Conservation (phyloP, 2,113 vertebrate genomes). For the Capreolus pygargus region DNA sequence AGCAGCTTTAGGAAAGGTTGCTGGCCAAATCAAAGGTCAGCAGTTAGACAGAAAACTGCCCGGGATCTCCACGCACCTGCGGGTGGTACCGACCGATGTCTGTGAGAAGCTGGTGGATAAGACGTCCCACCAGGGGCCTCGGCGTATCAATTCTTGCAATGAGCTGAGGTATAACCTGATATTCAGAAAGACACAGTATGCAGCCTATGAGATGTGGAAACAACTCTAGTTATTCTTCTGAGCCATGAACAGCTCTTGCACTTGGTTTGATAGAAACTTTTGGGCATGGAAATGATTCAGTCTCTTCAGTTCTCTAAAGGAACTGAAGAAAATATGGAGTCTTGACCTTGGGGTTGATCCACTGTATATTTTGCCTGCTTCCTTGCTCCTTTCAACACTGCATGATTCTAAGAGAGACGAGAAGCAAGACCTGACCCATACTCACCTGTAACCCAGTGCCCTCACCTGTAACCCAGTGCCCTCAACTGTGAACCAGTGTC, state of each 20-base stretch:
- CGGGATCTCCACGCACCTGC: conserved; percentile 82
- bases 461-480: conserved; percentile 86
- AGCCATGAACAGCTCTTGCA: background rate
- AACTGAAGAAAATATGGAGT: background rate
- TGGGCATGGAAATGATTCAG: background rate
- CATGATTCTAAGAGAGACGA: background rate
- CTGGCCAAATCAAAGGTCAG: background rate
- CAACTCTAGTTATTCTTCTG: background rate
- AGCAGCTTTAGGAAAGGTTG: background rate
- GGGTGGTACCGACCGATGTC: conserved; percentile 98
- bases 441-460: conserved; percentile 79
- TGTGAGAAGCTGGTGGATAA: conserved; percentile 97
- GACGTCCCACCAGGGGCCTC: conserved; percentile 93
- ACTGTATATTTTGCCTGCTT: accelerated
- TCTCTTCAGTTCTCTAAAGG: background rate
- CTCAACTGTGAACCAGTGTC: conserved; percentile 86
- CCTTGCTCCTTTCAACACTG: background rate
- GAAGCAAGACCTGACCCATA: background rate
- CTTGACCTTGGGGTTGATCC: background rate
- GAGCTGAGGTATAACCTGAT: conserved; percentile 96
- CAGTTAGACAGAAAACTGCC: accelerated
- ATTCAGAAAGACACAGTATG: background rate
- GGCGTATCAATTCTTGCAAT: conserved; percentile 98
- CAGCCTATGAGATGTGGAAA: background rate
- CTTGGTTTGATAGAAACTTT: background rate